Percentiles rank a stretch among this genome's conserved stretches.
These are phyloP conservation scores for Hypomesus transpacificus DNA, from an alignment of 2,113 vertebrate species.

Conservation along the genomic window DNA sequence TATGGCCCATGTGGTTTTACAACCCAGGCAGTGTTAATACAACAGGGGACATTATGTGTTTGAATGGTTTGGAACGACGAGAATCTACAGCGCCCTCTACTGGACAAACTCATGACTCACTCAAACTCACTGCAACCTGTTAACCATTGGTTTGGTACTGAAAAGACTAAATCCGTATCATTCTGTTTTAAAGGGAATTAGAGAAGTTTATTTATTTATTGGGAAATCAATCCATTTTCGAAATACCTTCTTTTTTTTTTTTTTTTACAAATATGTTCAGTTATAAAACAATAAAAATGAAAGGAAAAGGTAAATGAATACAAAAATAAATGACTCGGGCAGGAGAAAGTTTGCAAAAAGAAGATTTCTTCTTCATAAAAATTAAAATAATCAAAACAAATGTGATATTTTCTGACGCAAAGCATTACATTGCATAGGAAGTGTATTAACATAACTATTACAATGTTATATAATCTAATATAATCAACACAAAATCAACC, in stretches of 20 bases:
- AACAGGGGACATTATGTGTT: neutral
- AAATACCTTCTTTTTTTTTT: conserved; percentile 39
- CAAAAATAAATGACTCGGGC: conserved; percentile 67
- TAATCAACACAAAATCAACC: neutral
- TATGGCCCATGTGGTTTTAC: no score
- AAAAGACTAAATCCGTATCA: no score
- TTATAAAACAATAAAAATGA: conserved; percentile 50
- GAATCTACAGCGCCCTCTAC: neutral
- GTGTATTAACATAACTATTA: conserved; percentile 34
- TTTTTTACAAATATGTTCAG: conserved; percentile 35
- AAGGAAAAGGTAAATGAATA: conserved; percentile 49
- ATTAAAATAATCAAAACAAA: conserved; percentile 46
- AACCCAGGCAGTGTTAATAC: neutral
- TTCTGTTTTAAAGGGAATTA: conserved; percentile 45
- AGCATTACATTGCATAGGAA: conserved; percentile 35
- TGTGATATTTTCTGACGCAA: conserved; percentile 28
- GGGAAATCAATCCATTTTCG: conserved; percentile 45
- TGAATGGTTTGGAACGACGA: neutral
- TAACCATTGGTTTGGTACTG: neutral
- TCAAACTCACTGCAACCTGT: neutral
- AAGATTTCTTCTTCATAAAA: conserved; percentile 19
- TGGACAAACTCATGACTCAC: neutral
- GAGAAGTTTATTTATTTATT: conserved; percentile 61
- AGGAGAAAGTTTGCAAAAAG: conserved; percentile 45
- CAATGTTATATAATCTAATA: neutral